Conservation (phyloP, 2,888 invertebrate species). For the Cataglyphis altisquamis region DNA sequence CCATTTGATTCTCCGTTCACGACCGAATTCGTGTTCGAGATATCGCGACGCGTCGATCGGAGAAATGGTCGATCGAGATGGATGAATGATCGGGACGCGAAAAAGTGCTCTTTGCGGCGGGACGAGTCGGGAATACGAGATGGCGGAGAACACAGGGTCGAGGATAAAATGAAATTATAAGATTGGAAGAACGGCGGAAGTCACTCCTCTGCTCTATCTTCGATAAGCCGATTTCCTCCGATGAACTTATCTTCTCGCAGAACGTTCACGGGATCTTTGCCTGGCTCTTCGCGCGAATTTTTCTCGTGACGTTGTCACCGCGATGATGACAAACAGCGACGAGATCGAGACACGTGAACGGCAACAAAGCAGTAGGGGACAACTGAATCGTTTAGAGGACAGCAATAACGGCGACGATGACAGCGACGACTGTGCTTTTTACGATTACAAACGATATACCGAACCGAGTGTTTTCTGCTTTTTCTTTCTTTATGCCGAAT, state of each 20-base stretch:
- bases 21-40: conserved; percentile 3
- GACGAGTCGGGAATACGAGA: conserved; percentile 13
- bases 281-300: conserved; percentile 13
- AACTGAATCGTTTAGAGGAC: conserved; percentile 54
- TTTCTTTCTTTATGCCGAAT: conserved; percentile 60
- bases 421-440: conserved; percentile 74
- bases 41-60: conserved; percentile 22
- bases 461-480: conserved; percentile 24
- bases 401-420: conserved; percentile 63
- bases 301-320: conserved; percentile 16
- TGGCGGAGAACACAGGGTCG: conserved; percentile 25
- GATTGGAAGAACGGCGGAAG: conserved; percentile 48
- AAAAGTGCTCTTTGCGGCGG: conserved; percentile 13
- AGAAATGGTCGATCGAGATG: conserved; percentile 42
- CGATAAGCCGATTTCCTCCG: conserved; percentile 1
- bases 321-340: conserved; percentile 3
- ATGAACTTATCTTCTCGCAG: conserved; percentile 20
- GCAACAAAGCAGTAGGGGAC: conserved; percentile 51
- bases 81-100: conserved; percentile 35
- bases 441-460: conserved; percentile 44
- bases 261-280: conserved; percentile 1
- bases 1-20: background rate
- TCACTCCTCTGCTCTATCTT: conserved; percentile 26
- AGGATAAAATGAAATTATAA: conserved; percentile 62
- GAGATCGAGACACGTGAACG: conserved; percentile 61